Base-by-base conservation (phyloP, 2,797 vertebrate species). In the Pseudochaenichthys georgianus region DNA sequence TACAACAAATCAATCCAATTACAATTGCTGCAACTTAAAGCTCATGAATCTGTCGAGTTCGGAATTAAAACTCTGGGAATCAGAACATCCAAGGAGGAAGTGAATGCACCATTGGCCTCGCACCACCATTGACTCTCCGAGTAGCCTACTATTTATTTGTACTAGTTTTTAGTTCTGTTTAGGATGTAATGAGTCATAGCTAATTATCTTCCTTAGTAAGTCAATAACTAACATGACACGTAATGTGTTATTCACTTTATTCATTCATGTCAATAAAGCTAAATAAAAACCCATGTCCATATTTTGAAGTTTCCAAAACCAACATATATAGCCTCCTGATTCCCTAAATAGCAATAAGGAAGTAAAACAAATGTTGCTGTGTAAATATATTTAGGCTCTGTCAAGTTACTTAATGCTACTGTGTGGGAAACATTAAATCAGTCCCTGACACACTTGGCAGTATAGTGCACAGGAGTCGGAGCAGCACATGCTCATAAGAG, bases 401-500 rank as follows among this genome's bases (percentile, higher is more conserved):
- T 45, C 41, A 31, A 34, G 13, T 16, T 13, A 52, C 5, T 9
- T 38, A 11, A 43, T 28, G 16, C 28, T 42, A 13, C 38, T 19
- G 58, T 64, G 75, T 48, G 43, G 10, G 19, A 38, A 11, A 28
- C 57, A 28, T 5, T 3, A 45, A 60, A 48, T 47, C 15, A 57
- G 41, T 16, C 68, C 2, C 28, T 17, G 50, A 42, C 71, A 48
- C 41, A 48, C 38, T 41, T 15, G 9, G 34, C 50, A 43, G 43
- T 73, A 48, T 17, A 31, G 47, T 63, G 38, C 57, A 67, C 21
- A 64, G 38, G 48, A 50, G 41, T 55, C 12, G 2, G 17, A 50
- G 57, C 45, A 50, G 42, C 13, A 16, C 46, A 69, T 31, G n/a
- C 42, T 60, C 34, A 60, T 67, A 61, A 77, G n/a, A n/a, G n/a